phyloP scores from a whole-genome alignment of 2,888 invertebrate genomes.

The Scrobipalpa atriplicella region DNA sequence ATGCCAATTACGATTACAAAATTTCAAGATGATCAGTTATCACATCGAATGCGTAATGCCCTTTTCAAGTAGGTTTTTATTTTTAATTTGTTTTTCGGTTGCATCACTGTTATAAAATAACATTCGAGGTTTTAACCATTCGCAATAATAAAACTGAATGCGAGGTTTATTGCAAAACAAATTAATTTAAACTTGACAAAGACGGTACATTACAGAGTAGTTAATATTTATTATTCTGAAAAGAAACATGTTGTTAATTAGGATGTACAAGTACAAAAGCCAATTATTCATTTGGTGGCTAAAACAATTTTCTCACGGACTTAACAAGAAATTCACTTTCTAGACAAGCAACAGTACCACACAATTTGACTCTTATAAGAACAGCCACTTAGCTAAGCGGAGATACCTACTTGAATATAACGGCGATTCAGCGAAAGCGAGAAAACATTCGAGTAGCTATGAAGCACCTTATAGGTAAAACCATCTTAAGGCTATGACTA shows the following conservation, averaged over 20 bases:
- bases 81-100: conserved; percentile 1
- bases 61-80: not conserved
- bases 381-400: not conserved
- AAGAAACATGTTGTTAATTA: not conserved
- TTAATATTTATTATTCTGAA: not conserved
- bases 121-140: not conserved
- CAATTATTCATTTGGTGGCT: not conserved
- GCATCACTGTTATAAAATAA: conserved; percentile 1
- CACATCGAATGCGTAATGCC: not conserved
- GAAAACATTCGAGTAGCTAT: not conserved
- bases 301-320: not conserved
- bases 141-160: not conserved
- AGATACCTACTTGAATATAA: not conserved
- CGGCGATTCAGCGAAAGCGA: conserved; percentile 6
- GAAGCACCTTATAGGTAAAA: too few species aligned
- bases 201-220: too few species aligned
- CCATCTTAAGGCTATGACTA: too few species aligned
- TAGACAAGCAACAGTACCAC: not conserved
- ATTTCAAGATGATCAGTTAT: not conserved
- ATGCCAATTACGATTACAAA: not conserved
- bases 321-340: not conserved
- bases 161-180: too few species aligned
- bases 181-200: too few species aligned
- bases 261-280: not conserved
- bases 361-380: not conserved